Conservation (phyloP, 2,113 vertebrate species). For the Brevimyrus niger region DNA sequence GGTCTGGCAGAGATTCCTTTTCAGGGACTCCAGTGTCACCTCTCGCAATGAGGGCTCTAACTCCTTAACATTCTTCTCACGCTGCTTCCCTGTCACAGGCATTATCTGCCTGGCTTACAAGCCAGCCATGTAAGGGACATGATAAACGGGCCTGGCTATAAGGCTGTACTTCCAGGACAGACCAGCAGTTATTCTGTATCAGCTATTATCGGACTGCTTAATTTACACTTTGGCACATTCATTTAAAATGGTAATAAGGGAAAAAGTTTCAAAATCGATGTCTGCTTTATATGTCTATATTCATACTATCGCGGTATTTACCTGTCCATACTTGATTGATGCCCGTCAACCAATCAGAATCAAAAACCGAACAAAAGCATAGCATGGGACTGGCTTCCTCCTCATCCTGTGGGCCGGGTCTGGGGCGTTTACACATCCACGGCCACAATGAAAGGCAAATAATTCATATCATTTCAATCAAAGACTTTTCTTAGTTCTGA, state of each 20-base stretch:
- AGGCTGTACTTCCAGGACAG: neutral
- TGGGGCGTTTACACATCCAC: neutral
- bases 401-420: neutral
- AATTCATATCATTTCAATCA: neutral
- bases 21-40: neutral
- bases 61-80: neutral
- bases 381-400: neutral
- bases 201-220: neutral
- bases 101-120: neutral
- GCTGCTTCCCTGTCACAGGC: neutral
- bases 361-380: neutral
- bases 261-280: neutral
- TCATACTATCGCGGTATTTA: neutral
- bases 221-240: neutral
- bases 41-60: neutral
- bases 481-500: neutral
- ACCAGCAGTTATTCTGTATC: neutral
- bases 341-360: neutral
- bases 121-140: neutral
- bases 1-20: neutral
- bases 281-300: neutral
- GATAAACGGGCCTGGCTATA: neutral
- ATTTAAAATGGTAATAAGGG: neutral
- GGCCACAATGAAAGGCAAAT: neutral
- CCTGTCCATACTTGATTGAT: neutral